A percentile compares a stretch with the other conserved stretches of the same genome.
Evolutionary conservation across 1,140 invertebrate genomes (phyloP).

Genomic region (Pogonomyrmex californicus): DNA sequence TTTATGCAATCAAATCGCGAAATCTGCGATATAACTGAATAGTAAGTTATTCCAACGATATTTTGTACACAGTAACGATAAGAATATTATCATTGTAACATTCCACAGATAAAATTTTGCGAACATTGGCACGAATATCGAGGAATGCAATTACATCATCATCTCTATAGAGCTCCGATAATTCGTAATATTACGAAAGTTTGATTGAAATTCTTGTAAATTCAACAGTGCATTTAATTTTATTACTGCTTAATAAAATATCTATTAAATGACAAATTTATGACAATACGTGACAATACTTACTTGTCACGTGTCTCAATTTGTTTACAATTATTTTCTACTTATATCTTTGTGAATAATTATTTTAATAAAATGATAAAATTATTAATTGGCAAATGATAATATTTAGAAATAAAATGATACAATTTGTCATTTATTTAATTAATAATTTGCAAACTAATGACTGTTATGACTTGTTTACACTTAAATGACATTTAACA

Average conservation of each 20-base stretch:
- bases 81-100: conserved; percentile 38
- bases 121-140: conserved; percentile 15
- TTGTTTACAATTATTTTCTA: background rate
- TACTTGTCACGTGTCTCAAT: background rate
- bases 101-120: conserved; percentile 30
- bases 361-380: background rate
- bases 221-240: conserved; percentile 16
- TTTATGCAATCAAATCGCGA: background rate
- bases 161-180: conserved; percentile 14
- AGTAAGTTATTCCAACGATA: background rate
- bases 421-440: conserved; percentile 6
- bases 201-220: conserved; percentile 17
- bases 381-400: conserved; percentile 4
- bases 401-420: conserved; percentile 25
- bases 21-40: background rate
- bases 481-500: conserved; percentile 48
- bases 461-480: conserved; percentile 26
- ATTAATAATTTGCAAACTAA: conserved; percentile 9
- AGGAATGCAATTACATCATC: conserved; percentile 56
- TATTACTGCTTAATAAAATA: background rate
- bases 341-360: background rate
- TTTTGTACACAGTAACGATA: conserved; percentile 17
- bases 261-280: background rate
- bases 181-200: conserved; percentile 17
- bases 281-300: background rate